Evolutionary conservation across 1,140 invertebrate genomes (phyloP), one percentile per base, ranked within the genome.

Genomic region (Nebria ingens): DNA sequence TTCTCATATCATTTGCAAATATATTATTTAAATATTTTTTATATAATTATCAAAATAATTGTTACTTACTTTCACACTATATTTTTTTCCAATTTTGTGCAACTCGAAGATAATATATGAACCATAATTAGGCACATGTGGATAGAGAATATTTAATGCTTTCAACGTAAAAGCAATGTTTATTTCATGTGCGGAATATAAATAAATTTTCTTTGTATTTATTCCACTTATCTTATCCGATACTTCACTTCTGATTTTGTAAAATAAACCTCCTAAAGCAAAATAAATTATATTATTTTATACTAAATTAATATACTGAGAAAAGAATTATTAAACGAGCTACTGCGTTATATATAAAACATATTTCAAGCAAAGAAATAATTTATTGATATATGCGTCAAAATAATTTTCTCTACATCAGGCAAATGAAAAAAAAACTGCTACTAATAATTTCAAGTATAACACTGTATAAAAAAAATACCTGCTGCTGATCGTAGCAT

Each of bases 61-160:
- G 6, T 9, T 34, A n/a, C 25, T 52, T 56, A 56, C 55, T 52
- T 40, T 25, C 6, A 56, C 55, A 34, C 38, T 21, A 53, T 34
- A 56, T 22, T 52, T n/a, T n/a, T 21, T 20, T 51, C 58, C 25
- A 4, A 61, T 51, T 17, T 51, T 51, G 15, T 61, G 59, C 11
- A 61, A 19, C 51, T 63, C 69, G 2, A 68, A 2, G 17, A 69
- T 60, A 13, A 71, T 51, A 1, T 73, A 73, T 15, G 77, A 68
- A 0, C 76, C 75, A 57, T 78, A 80, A 19, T 69, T 67, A 1
- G 78, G 78, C 45, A 77, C 71, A 51, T 77, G 76, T 1, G 74
- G 67, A n/a, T 12, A 50, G 6, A 12, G 19, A 2, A 19, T 17
- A 50, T 50, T 15, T 15, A 38, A 38, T 1, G 34, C 17, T 1